Percentiles rank a stretch among this genome's conserved stretches.
These are phyloP conservation scores for Merluccius polli DNA, from an alignment of 2,797 vertebrate genomes.

Conservation along the genomic window DNA sequence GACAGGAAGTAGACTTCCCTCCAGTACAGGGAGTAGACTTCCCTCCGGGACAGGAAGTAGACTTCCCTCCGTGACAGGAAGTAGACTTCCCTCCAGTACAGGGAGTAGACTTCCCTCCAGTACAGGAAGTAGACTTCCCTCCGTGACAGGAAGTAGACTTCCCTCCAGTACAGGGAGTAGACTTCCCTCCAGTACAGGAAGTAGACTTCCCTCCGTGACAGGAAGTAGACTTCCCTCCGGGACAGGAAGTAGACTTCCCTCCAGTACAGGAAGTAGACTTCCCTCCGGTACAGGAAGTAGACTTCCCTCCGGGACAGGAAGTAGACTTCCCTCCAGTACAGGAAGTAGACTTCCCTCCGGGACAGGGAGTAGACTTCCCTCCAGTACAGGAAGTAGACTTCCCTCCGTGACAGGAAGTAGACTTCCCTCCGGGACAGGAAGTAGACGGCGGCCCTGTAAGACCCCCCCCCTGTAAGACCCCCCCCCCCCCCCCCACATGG, in stretches of 20 bases:
- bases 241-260: not conserved
- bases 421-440: not conserved
- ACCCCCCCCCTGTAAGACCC: slow-evolving; percentile 25
- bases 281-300: not conserved
- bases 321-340: too few relatives aligned
- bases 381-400: too few relatives aligned
- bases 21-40: not conserved
- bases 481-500: slow-evolving; percentile 13
- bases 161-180: not conserved
- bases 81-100: too few relatives aligned
- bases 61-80: not conserved
- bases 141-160: too few relatives aligned
- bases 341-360: not conserved
- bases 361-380: not conserved
- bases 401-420: not conserved
- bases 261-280: too few relatives aligned
- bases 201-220: not conserved
- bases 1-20: not conserved
- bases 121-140: not conserved
- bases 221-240: not conserved
- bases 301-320: not conserved
- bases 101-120: not conserved
- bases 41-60: too few relatives aligned
- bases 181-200: too few relatives aligned
- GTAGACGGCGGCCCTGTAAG: not conserved